Percentiles rank a stretch among this genome's conserved stretches.
Evolutionary conservation across 2,113 vertebrate species (phyloP).

Genomic region (Chaetura pelagica): DNA sequence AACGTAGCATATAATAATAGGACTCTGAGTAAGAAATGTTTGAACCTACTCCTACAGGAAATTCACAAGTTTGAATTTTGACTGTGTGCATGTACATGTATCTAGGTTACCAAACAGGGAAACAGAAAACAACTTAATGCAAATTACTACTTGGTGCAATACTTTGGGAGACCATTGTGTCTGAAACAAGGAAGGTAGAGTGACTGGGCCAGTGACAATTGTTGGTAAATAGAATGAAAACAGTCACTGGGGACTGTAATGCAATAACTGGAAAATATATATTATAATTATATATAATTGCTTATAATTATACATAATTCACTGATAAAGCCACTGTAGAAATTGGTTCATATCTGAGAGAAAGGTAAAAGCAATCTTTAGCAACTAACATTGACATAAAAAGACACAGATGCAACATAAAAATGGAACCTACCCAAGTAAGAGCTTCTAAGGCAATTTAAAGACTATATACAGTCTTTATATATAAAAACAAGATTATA

Average conservation of each 20-base stretch:
- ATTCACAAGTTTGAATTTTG: not conserved
- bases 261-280: not conserved
- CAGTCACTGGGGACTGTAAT: not conserved
- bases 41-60: not conserved
- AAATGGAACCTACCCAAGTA: not conserved
- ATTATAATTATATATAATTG: not conserved
- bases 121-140: not conserved
- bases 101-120: not conserved
- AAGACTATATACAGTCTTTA: too few species aligned
- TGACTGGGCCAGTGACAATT: not conserved
- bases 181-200: not conserved
- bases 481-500: too few species aligned
- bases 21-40: not conserved
- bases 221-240: not conserved
- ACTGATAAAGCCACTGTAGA: not conserved
- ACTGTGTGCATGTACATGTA: not conserved
- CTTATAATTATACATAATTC: not conserved
- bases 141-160: not conserved
- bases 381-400: not conserved
- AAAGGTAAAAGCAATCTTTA: not conserved
- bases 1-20: not conserved
- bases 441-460: not conserved
- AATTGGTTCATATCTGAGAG: not conserved
- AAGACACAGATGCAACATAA: not conserved
- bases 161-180: not conserved